Conservation (phyloP, 92 coral and sea anemone species). For the Pocillopora grandis region DNA sequence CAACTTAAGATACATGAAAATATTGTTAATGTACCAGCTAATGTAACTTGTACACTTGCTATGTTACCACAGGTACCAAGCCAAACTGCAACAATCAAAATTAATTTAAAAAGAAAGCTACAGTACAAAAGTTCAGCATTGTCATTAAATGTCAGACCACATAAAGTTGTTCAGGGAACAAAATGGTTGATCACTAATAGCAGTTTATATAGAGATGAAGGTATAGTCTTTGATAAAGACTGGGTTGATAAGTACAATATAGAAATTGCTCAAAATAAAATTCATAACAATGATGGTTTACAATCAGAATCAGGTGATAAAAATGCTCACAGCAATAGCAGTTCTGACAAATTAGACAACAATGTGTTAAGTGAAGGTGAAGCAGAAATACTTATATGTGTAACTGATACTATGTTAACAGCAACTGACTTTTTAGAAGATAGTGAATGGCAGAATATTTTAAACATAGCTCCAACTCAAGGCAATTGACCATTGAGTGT, state of each 20-base stretch:
- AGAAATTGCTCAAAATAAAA: constrained; percentile 27
- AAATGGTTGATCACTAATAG: constrained; percentile 47
- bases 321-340: constrained; percentile 28
- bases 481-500: no score
- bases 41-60: constrained; percentile 48
- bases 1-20: background rate
- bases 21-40: constrained; percentile 48
- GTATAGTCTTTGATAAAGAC: constrained; percentile 44
- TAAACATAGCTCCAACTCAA: no score
- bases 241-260: constrained; percentile 42
- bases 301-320: constrained; percentile 34
- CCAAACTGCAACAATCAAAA: constrained; percentile 62
- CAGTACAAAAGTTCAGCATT: constrained; percentile 54
- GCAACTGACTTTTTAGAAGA: constrained; percentile 49
- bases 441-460: constrained; percentile 48
- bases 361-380: constrained; percentile 57
- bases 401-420: background rate
- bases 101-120: constrained; percentile 60
- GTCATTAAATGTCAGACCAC: no score
- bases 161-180: constrained; percentile 56
- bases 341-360: constrained; percentile 34
- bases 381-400: constrained; percentile 22
- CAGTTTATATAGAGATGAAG: constrained; percentile 11
- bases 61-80: constrained; percentile 61
- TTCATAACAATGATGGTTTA: constrained; percentile 36